Base-by-base conservation (phyloP, 2,888 invertebrate species). In the Calameuta idolon region DNA sequence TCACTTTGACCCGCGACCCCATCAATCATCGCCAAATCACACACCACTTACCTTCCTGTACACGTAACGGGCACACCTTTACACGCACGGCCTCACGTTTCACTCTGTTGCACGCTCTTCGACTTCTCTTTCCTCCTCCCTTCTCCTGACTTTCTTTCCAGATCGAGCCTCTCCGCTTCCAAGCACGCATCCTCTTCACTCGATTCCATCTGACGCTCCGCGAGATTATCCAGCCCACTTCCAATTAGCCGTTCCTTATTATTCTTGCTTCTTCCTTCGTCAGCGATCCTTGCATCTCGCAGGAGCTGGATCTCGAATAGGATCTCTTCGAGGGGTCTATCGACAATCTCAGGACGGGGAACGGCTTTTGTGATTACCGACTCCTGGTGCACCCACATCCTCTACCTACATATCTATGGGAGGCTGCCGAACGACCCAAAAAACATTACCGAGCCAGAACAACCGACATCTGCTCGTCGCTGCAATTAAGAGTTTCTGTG, bases 21-120 rank as follows among this genome's bases (percentile, higher is more conserved):
- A 90, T 90, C 90, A 89, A 90, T 90, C 90, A 90, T 90, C 90
- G 88, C 89, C 90, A 89, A 89, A 90, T 90, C 90, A 90, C 89
- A 90, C 89, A 90, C 89, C 88, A 87, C 89, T 90, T 90, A 88
- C 86, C 88, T 85, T 81, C 81, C 80, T 30, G 85, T 87, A 88
- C 89, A 85, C 85, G 89, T 89, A 89, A 88, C 85, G 84, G 87
- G 87, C 87, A 87, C 88, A 84, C 89, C 88, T 88, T 87, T 87
- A 83, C 84, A 87, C 87, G 34, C 34, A 23, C 74, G 74, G 23
- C 33, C 35, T 34, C 34, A 12, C 34, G 74, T 34, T 35, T 74
- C 74, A 33, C 74, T 74, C 74, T 11, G n/a, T 69, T 33, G 69
- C 69, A 69, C 15, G 40, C 40, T 40, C 40, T 40, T 37, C 69